phyloP scores from a whole-genome alignment of 2,797 vertebrate genomes.

The Sylvilagus floridanus region DNA sequence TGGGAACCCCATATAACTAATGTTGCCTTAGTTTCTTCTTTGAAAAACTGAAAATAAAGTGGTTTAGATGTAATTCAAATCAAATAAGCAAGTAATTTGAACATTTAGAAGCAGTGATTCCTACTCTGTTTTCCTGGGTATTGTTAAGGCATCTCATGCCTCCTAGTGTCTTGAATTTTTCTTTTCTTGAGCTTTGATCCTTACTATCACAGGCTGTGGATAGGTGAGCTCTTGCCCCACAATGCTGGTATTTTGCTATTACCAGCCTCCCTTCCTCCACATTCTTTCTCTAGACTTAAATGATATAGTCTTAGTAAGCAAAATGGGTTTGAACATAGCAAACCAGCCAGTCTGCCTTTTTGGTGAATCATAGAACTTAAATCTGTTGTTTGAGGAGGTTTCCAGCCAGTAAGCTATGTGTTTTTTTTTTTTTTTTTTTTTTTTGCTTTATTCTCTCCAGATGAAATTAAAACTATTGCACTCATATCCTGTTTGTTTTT shows the following conservation, averaged over 20 bases:
- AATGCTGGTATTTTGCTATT: no score
- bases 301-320: no score
- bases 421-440: neutral
- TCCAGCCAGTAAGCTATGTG: neutral
- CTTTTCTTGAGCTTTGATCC: no score
- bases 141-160: no score
- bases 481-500: neutral
- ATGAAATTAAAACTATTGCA: neutral
- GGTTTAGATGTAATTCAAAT: neutral
- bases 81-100: neutral
- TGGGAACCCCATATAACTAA: neutral
- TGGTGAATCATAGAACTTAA: neutral
- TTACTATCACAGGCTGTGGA: no score
- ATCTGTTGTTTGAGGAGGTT: constrained; percentile 4
- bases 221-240: no score
- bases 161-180: no score
- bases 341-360: no score
- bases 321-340: no score
- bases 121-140: no score
- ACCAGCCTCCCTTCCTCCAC: no score
- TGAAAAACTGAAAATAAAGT: constrained; percentile 5
- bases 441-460: neutral
- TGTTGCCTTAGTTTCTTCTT: constrained; percentile 32
- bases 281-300: no score
- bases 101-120: neutral